Percentiles rank a stretch among this genome's conserved stretches.
Conservation (phyloP, 2,888 invertebrate species). For the Colletes collaris region DNA sequence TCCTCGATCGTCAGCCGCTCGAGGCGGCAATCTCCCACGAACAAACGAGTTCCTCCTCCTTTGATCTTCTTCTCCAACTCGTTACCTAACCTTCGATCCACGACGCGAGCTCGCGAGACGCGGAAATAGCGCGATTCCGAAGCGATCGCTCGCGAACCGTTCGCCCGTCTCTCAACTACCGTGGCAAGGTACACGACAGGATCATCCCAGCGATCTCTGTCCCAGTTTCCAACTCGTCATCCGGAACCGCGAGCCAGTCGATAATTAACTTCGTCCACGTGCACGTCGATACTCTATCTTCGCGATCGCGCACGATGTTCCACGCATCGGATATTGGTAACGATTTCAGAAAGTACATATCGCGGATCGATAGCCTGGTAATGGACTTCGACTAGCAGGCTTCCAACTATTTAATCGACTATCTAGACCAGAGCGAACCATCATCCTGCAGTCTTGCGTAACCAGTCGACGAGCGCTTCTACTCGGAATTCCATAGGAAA, state of each 20-base stretch:
- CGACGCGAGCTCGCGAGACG: slow-evolving; percentile 8
- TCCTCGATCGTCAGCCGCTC: slow-evolving; percentile 28
- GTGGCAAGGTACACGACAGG: background rate
- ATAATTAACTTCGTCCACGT: slow-evolving; percentile 30
- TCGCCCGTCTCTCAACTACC: slow-evolving; percentile 15
- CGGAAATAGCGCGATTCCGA: background rate
- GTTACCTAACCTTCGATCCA: slow-evolving; percentile 37
- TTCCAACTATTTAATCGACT: slow-evolving; percentile 16
- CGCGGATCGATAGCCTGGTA: background rate
- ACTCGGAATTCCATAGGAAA: too few relatives aligned
- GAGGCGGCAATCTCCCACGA: slow-evolving; percentile 31
- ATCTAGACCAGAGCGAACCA: too few relatives aligned
- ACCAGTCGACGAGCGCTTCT: too few relatives aligned
- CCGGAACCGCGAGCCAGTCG: slow-evolving; percentile 32
- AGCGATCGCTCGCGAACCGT: slow-evolving; percentile 17
- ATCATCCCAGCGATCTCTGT: background rate
- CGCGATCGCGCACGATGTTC: background rate
- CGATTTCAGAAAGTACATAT: slow-evolving; percentile 36
- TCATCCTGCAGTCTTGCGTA: too few relatives aligned
- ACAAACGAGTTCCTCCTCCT: slow-evolving; percentile 33
- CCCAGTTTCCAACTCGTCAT: slow-evolving; percentile 8
- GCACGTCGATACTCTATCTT: slow-evolving; percentile 15
- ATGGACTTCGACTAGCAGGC: too few relatives aligned
- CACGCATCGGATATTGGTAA: slow-evolving; percentile 17
- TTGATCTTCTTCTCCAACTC: slow-evolving; percentile 22